Base-by-base conservation (phyloP, 2,888 invertebrate species). In the Xylota segnis region DNA sequence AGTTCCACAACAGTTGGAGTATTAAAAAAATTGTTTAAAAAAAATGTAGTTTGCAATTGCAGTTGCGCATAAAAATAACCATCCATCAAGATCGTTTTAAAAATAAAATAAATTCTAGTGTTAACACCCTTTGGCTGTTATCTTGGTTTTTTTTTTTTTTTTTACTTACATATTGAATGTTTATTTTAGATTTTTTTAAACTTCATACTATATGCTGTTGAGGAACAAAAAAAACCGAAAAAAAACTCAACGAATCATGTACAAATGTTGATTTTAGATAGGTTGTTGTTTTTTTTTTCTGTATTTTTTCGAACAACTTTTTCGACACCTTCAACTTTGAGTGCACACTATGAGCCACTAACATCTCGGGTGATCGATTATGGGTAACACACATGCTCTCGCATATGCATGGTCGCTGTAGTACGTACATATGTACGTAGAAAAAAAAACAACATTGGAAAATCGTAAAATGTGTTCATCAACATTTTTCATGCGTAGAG, bases 261-360 rank as follows among this genome's bases (percentile, higher is more conserved):
- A 52, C 65, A 75, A 75, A 58, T 75, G 54, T 74, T 74, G 63
- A 74, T 45, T 65, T 34, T 45, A 58, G 65, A 75, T 75, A 54
- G 45, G 54, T 18, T 14, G 50, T 50, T 37, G 23, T 27, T 32
- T 43, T 47, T 63, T 16, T 47, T 14, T 29, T 43, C 14, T 12
- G 16, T 16, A 47, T 27, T 52, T 18, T 56, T 52, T 52, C 27
- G 9, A 23, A 54, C 54, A 52, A 52, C 12, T 52, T 66, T 50
- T 66, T 52, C 52, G 40, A 50, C n/a, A 34, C 66, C 32, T 66
- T 40, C 27, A 52, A 37, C 52, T 66, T 66, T 27, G 23, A 52
- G 43, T 74, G 54, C 74, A 59, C 27, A 32, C 66, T 32, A 32
- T 18, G 61, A 9, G 32, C 29, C 29, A 54, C 52, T 40, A 54